Conservation (phyloP, 2,797 vertebrate genomes). For the Sarcophilus harrisii region DNA sequence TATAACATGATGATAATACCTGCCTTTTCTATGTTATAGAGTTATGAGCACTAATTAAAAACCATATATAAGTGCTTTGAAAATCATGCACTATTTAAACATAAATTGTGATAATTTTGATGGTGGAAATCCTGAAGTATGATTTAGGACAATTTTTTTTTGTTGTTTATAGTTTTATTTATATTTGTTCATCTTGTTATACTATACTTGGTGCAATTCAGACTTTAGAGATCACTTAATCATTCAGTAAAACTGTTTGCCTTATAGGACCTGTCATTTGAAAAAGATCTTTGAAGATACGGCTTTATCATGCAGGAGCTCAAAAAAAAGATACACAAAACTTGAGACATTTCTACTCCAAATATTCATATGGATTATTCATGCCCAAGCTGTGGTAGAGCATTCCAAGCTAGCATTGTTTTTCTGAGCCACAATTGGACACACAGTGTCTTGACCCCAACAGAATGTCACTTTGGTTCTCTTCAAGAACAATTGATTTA, state of each 20-base stretch:
- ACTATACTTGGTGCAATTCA: neutral
- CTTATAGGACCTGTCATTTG: neutral
- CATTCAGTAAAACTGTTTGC: neutral
- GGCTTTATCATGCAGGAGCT: neutral
- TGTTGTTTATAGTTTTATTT: neutral
- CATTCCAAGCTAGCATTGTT: neutral
- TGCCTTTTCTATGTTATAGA: neutral
- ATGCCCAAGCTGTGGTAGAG: neutral
- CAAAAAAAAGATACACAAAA: neutral
- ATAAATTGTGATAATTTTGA: neutral
- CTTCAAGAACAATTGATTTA: neutral
- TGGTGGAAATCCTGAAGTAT: neutral
- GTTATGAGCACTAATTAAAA: neutral
- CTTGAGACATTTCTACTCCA: neutral
- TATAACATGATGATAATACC: neutral
- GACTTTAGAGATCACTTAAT: conserved; percentile 7
- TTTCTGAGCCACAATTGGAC: neutral
- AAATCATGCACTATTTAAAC: neutral
- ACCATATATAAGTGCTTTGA: neutral
- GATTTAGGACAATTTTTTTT: conserved; percentile 12
- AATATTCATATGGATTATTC: neutral
- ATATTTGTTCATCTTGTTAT: neutral
- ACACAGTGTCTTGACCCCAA: neutral
- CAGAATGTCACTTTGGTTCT: neutral
- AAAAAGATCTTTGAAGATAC: neutral